Conservation (phyloP, 2,113 vertebrate species). For the Gulo gulo region DNA sequence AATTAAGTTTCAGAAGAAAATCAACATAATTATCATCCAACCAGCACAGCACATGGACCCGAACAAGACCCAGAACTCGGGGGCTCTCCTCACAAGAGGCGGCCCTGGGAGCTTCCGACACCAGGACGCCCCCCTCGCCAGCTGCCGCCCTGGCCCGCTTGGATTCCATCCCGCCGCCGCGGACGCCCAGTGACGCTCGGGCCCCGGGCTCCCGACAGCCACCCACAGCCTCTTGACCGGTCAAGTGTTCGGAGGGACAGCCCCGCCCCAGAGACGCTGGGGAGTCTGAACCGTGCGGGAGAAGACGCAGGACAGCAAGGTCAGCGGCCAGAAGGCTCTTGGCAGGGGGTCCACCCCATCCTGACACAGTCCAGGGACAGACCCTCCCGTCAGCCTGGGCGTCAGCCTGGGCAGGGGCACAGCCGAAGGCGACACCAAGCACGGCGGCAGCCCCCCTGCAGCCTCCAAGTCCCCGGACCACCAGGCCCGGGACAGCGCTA, state of each 20-base stretch:
- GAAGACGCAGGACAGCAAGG: neutral
- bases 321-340: neutral
- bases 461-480: neutral
- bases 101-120: neutral
- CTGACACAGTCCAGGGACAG: neutral
- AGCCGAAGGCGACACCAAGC: fast-evolving
- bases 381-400: too few species aligned
- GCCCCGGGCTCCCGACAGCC: neutral
- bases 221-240: neutral
- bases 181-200: neutral
- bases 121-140: fast-evolving
- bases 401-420: too few species aligned
- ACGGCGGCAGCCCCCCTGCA: fast-evolving
- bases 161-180: neutral
- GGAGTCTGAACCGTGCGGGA: neutral
- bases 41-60: neutral
- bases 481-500: neutral
- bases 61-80: neutral
- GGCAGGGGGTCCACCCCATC: fast-evolving
- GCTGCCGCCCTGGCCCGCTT: neutral
- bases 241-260: neutral
- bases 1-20: slow-evolving; percentile 28
- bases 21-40: neutral
- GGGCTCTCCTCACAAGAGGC: neutral
- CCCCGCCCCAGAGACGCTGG: neutral